Evolutionary conservation across 2,797 vertebrate species (phyloP).

Genomic region (Falco concolor): DNA sequence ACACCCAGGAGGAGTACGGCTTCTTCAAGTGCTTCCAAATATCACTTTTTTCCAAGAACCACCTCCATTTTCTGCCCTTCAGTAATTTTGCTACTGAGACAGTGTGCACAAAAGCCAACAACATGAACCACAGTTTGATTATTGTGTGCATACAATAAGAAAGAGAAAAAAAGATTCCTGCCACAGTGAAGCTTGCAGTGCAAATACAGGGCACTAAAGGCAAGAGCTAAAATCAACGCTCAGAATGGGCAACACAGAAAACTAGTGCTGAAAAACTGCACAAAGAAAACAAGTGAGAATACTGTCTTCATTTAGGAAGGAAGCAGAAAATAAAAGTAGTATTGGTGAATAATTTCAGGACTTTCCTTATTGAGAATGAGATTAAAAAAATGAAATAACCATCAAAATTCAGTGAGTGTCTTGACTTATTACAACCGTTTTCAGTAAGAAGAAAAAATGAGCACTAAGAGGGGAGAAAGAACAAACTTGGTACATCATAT

Average conservation of each 20-base stretch:
- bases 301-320: background rate
- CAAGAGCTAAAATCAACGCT: background rate
- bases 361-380: background rate
- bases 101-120: background rate
- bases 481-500: background rate
- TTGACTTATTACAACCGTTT: background rate
- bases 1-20: background rate
- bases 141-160: background rate
- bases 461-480: background rate
- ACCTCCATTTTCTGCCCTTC: background rate
- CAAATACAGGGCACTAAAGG: background rate
- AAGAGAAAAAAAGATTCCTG: background rate
- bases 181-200: background rate
- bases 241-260: background rate
- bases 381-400: background rate
- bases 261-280: background rate
- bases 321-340: background rate
- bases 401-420: background rate
- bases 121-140: background rate
- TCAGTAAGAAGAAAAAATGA: background rate
- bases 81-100: background rate
- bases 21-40: background rate
- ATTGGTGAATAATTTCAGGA: background rate
- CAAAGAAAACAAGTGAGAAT: background rate
- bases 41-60: background rate